Percentiles rank a stretch among this genome's conserved stretches.
These are phyloP conservation scores for Paramormyrops kingsleyae DNA, from an alignment of 2,113 vertebrate species.

Conservation along the genomic window DNA sequence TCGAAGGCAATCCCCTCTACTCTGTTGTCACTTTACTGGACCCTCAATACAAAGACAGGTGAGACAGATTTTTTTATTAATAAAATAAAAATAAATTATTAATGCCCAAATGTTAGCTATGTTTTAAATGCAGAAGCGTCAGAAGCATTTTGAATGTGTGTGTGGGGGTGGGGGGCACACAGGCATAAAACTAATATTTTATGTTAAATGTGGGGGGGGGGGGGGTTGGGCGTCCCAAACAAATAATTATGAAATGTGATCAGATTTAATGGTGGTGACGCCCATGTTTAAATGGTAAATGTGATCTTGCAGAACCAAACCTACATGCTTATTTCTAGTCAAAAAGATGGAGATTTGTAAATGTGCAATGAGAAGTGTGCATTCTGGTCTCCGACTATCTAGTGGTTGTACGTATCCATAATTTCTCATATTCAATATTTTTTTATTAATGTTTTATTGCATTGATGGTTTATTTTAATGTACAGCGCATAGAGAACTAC, in stretches of 20 bases:
- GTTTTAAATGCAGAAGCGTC: background rate
- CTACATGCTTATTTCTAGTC: background rate
- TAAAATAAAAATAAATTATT: no score
- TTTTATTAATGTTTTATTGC: background rate
- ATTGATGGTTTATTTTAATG: background rate
- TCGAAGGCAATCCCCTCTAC: background rate
- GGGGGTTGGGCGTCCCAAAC: no score
- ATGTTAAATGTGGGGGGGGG: no score
- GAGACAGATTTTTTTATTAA: background rate
- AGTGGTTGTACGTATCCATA: background rate
- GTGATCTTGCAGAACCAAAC: background rate
- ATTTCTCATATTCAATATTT: background rate
- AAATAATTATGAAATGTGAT: no score
- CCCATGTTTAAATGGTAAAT: background rate
- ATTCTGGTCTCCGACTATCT: background rate
- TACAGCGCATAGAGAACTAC: background rate
- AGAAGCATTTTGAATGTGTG: no score
- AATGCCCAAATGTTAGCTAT: no score
- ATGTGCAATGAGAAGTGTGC: background rate
- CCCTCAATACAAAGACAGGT: background rate
- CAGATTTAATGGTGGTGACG: no score
- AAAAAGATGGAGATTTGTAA: background rate
- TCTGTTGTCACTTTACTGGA: background rate
- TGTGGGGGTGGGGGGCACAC: no score
- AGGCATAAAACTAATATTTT: no score